A percentile compares a stretch with the other conserved stretches of the same genome.
Conservation (phyloP, 2,888 invertebrate species). For the Drosophila tanythrix region DNA sequence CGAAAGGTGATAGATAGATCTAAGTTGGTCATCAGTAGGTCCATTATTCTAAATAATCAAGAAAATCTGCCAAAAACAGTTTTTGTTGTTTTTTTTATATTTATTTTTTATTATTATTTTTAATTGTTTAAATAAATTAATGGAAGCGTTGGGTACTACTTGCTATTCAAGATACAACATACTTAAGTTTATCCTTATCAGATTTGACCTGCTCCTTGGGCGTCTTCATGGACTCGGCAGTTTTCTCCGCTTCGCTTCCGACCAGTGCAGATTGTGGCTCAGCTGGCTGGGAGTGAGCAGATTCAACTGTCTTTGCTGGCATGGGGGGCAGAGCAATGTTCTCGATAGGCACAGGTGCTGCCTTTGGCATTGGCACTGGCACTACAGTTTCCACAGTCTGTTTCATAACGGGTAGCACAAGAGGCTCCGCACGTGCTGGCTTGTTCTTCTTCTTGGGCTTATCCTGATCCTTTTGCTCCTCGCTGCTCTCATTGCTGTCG, state of each 20-base stretch:
- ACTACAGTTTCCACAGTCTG: slow-evolving; percentile 16
- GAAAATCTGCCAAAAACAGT: background rate
- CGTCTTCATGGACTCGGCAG: slow-evolving; percentile 25
- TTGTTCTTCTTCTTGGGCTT: slow-evolving; percentile 30
- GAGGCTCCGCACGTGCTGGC: background rate
- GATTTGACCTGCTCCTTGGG: slow-evolving; percentile 18
- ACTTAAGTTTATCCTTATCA: slow-evolving; percentile 58
- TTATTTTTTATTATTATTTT: slow-evolving; percentile 20
- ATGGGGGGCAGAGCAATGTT: slow-evolving; percentile 57
- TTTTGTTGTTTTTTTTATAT: background rate
- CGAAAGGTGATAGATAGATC: background rate
- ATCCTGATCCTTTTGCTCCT: slow-evolving; percentile 46
- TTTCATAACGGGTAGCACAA: slow-evolving; percentile 6
- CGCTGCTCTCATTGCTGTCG: slow-evolving; percentile 55
- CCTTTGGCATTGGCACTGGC: background rate
- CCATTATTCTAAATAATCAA: background rate
- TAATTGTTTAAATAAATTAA: slow-evolving; percentile 35
- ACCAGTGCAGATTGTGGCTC: background rate
- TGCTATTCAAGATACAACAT: slow-evolving; percentile 46
- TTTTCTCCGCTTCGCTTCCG: slow-evolving; percentile 20
- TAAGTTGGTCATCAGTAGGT: background rate
- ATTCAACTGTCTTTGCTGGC: slow-evolving; percentile 42
- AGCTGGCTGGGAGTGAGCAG: background rate
- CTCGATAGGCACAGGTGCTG: slow-evolving; percentile 22
- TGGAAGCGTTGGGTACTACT: slow-evolving; percentile 13